A percentile compares a stretch with the other conserved stretches of the same genome.
These are phyloP conservation scores for Hypomecis atomaria DNA, from an alignment of 2,888 invertebrate species.

Conservation along the genomic window DNA sequence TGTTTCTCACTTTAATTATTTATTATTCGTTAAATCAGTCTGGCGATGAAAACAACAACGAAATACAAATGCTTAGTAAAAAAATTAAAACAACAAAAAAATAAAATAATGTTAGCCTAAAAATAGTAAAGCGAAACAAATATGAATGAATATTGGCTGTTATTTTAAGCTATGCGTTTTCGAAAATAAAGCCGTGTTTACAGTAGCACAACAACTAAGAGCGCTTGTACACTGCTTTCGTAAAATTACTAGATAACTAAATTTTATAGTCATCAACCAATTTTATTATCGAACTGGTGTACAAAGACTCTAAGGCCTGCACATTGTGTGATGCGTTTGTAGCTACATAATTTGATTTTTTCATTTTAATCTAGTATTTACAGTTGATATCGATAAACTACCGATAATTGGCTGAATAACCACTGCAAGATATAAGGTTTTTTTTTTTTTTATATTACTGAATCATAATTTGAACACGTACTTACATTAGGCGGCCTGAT, in stretches of 20 bases:
- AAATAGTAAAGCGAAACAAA: slow-evolving; percentile 30
- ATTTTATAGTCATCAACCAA: not conserved
- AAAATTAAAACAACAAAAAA: slow-evolving; percentile 11
- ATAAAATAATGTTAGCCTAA: slow-evolving; percentile 20
- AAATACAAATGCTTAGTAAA: slow-evolving; percentile 8
- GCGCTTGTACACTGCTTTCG: slow-evolving; percentile 30
- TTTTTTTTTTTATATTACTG: too few relatives aligned
- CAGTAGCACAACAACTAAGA: slow-evolving; percentile 44
- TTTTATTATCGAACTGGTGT: slow-evolving; percentile 16
- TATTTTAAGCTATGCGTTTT: slow-evolving; percentile 49
- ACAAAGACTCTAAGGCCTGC: slow-evolving; percentile 32
- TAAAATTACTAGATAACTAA: not conserved
- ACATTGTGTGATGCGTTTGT: not conserved
- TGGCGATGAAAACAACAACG: not conserved
- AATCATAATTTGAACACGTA: too few relatives aligned
- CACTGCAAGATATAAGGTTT: too few relatives aligned
- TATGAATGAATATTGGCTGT: slow-evolving; percentile 76
- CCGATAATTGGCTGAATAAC: too few relatives aligned
- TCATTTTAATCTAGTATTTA: too few relatives aligned
- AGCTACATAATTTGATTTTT: too few relatives aligned
- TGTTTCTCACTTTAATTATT: not conserved
- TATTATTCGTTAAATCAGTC: slow-evolving; percentile 2
- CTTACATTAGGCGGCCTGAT: too few relatives aligned
- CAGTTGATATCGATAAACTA: too few relatives aligned
- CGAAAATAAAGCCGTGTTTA: slow-evolving; percentile 42